phyloP scores from a whole-genome alignment of 2,888 invertebrate species.

The Latheticus oryzae region DNA sequence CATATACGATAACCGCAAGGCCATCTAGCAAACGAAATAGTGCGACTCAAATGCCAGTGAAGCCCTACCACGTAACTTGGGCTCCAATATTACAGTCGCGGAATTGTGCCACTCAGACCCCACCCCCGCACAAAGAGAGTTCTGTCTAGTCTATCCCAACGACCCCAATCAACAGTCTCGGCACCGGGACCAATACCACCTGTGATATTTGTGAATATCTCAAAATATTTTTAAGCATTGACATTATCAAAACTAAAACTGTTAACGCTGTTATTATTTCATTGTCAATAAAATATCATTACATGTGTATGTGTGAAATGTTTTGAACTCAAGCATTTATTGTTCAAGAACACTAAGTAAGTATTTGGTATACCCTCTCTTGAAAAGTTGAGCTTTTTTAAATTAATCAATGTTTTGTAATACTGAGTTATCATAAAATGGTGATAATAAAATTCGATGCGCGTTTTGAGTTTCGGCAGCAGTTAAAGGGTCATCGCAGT shows the following conservation, averaged over 20 bases:
- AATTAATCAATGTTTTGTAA: no score
- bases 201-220: constrained; percentile 67
- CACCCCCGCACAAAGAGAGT: constrained; percentile 65
- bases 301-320: constrained; percentile 50
- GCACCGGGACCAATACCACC: constrained; percentile 67
- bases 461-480: no score
- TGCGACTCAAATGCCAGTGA: constrained; percentile 66
- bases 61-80: constrained; percentile 66
- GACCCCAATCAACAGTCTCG: constrained; percentile 62
- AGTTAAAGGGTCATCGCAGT: constrained; percentile 4
- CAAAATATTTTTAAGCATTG: constrained; percentile 62
- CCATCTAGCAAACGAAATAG: constrained; percentile 64
- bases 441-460: no score
- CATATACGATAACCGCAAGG: constrained; percentile 64
- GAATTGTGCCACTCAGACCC: constrained; percentile 65
- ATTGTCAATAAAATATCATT: constrained; percentile 66
- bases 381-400: no score
- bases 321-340: no score
- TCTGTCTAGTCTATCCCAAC: constrained; percentile 60
- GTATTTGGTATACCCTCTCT: no score
- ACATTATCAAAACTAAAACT: constrained; percentile 60
- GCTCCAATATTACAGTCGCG: constrained; percentile 64
- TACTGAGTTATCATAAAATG: no score
- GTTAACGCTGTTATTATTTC: constrained; percentile 64
- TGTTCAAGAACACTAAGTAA: no score